These are phyloP conservation scores for Calosoma granatense DNA, from an alignment of 1,140 invertebrate species.

Conservation along the genomic window DNA sequence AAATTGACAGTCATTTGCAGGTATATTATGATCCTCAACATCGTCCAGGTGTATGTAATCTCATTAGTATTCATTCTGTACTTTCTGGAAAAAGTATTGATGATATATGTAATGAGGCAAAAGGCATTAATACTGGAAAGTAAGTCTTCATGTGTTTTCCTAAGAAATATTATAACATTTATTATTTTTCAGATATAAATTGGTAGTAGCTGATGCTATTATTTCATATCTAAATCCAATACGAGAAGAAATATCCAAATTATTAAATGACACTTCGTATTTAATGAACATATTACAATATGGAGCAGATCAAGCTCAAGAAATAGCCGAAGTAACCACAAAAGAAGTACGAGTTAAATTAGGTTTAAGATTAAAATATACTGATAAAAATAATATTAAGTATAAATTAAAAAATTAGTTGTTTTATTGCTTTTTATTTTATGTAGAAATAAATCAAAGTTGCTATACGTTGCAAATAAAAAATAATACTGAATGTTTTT, in stretches of 20 bases:
- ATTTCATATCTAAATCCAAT: conserved; percentile 66
- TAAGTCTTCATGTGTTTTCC: conserved; percentile 30
- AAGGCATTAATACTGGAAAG: conserved; percentile 61
- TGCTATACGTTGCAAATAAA: too few species aligned
- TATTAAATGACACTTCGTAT: conserved; percentile 51
- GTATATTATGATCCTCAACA: conserved; percentile 68
- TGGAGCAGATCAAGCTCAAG: conserved; percentile 57
- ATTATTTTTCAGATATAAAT: conserved; percentile 55
- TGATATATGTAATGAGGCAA: conserved; percentile 58
- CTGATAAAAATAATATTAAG: conserved; percentile 14
- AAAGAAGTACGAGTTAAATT: conserved; percentile 55
- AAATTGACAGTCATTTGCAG: too few species aligned
- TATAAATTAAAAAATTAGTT: conserved; percentile 13
- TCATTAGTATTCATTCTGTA: conserved; percentile 75
- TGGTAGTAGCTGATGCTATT: conserved; percentile 61
- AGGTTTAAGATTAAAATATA: conserved; percentile 39
- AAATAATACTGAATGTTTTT: too few species aligned
- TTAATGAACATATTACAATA: conserved; percentile 55
- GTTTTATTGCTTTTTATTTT: neutral
- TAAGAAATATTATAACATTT: conserved; percentile 12
- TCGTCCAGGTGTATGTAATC: conserved; percentile 80
- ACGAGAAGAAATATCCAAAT: conserved; percentile 44
- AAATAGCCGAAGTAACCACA: conserved; percentile 57
- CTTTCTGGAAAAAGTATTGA: conserved; percentile 56
- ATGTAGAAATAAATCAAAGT: too few species aligned